Conservation (phyloP, 2,797 vertebrate species). For the Petrocephalus schoutedeni region DNA sequence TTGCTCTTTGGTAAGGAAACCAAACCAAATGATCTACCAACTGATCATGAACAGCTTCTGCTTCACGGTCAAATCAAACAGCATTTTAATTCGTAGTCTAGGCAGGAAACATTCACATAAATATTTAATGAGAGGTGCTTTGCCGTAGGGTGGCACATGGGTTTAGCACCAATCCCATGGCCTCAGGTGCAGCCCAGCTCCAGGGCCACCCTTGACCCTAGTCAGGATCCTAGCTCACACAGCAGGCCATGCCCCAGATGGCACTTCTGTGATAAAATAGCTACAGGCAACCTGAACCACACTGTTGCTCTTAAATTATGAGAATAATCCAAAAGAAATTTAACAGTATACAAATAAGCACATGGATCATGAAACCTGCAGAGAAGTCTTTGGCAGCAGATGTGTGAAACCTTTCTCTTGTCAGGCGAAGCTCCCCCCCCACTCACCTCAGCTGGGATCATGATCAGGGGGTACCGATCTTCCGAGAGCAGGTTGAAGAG, state of each 20-base stretch:
- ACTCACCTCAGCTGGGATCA: slow-evolving; percentile 66
- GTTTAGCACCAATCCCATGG: background rate
- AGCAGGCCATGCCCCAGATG: background rate
- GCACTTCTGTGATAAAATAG: background rate
- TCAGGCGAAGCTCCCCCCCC: background rate
- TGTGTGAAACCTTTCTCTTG: background rate
- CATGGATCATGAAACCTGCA: background rate
- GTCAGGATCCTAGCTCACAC: background rate
- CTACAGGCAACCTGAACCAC: background rate
- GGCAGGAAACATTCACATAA: background rate
- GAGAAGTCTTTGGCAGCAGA: background rate
- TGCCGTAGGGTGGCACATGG: background rate
- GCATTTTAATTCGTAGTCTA: background rate
- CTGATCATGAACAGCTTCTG: background rate
- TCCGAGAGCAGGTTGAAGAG: slow-evolving; percentile 74
- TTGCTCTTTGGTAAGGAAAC: background rate
- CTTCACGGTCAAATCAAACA: background rate
- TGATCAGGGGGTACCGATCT: slow-evolving; percentile 69
- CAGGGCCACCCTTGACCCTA: background rate
- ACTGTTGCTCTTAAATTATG: no score
- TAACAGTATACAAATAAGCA: background rate
- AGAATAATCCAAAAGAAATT: background rate
- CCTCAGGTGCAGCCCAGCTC: background rate
- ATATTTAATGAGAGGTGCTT: background rate
- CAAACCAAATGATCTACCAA: background rate